Conservation (phyloP, 92 coral and sea anemone species). For the Ricordea florida region DNA sequence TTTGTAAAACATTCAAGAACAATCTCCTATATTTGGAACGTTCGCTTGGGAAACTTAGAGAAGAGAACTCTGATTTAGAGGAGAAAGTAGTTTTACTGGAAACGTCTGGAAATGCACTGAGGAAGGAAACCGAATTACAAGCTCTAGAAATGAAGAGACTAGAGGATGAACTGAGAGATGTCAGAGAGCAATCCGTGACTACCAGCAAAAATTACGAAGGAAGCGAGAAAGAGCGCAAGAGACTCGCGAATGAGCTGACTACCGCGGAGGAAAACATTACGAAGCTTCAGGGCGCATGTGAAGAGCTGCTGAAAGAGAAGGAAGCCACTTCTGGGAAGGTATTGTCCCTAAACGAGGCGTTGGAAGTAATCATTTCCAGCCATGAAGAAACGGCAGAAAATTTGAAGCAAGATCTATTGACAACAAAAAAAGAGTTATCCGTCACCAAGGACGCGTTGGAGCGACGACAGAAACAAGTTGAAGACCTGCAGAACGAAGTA, state of each 20-base stretch:
- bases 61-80: conserved; percentile 65
- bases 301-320: conserved; percentile 75
- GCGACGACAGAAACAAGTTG: conserved; percentile 69
- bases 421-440: conserved; percentile 71
- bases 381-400: conserved; percentile 65
- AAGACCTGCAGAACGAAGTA: conserved; percentile 65
- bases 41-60: conserved; percentile 62
- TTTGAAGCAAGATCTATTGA: conserved; percentile 66
- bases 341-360: conserved; percentile 69
- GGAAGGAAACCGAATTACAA: conserved; percentile 74
- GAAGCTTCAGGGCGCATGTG: conserved; percentile 74
- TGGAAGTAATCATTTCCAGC: conserved; percentile 62
- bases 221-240: conserved; percentile 69
- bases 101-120: conserved; percentile 60
- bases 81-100: conserved; percentile 76
- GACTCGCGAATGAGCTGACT: conserved; percentile 59
- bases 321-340: conserved; percentile 57
- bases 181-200: conserved; percentile 40
- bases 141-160: conserved; percentile 70
- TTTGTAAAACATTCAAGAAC: conserved; percentile 61
- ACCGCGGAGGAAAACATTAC: conserved; percentile 69
- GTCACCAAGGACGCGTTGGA: conserved; percentile 65
- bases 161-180: conserved; percentile 60
- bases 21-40: conserved; percentile 79
- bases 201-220: conserved; percentile 51